These are phyloP conservation scores for Ernsta delagoae DNA, from an alignment of 2,888 invertebrate species.

Conservation along the genomic window DNA sequence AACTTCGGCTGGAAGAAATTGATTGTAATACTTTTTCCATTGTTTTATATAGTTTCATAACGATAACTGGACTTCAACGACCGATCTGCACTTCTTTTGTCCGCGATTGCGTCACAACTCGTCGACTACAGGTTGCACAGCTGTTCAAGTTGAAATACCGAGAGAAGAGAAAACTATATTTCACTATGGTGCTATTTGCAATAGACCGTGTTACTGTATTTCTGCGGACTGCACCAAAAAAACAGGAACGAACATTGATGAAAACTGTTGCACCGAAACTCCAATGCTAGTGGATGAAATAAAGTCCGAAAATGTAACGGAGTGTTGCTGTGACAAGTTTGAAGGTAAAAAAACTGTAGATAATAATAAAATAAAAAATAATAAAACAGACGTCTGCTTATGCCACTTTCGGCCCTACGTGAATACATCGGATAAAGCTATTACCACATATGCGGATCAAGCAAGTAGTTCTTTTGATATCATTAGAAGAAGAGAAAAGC, in stretches of 20 bases:
- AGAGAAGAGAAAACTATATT: conserved; percentile 39
- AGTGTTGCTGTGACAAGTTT: conserved; percentile 16
- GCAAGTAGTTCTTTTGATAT: conserved; percentile 43
- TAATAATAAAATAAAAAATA: background rate
- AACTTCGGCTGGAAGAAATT: background rate
- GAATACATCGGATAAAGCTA: conserved; percentile 50
- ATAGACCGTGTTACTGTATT: conserved; percentile 50
- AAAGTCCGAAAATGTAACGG: conserved; percentile 13
- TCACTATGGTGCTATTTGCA: conserved; percentile 40
- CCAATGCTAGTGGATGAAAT: conserved; percentile 28
- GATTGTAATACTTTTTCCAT: background rate
- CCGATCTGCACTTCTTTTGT: conserved; percentile 71
- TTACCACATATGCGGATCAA: conserved; percentile 54
- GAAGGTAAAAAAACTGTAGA: conserved; percentile 11
- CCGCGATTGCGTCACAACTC: conserved; percentile 52
- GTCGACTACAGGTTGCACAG: conserved; percentile 44
- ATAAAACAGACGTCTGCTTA: background rate
- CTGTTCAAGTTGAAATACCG: conserved; percentile 55
- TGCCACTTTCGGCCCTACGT: conserved; percentile 18
- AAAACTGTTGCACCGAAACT: background rate
- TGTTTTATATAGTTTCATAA: conserved; percentile 68
- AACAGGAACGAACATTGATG: conserved; percentile 25
- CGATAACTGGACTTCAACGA: conserved; percentile 70
- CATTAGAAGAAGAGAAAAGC: conserved; percentile 23
- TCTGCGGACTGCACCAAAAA: conserved; percentile 30